A percentile compares a stretch with the other conserved stretches of the same genome.
phyloP scores from a whole-genome alignment of 2,113 vertebrate genomes.

The Corythoichthys intestinalis region DNA sequence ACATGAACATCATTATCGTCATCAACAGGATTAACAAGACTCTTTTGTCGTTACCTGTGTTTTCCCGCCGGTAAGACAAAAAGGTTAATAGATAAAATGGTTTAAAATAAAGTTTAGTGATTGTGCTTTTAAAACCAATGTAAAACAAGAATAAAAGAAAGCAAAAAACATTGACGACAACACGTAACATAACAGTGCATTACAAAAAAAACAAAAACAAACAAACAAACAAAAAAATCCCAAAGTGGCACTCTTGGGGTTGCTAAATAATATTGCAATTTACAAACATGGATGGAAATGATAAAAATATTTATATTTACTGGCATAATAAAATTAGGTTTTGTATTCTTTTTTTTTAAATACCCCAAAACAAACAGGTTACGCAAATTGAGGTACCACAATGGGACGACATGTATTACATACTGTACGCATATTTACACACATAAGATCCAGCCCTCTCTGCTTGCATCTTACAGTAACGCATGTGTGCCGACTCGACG shows the following conservation, averaged over 20 bases:
- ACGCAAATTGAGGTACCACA: constrained; percentile 89
- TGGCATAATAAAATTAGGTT: constrained; percentile 75
- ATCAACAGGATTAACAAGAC: constrained; percentile 85
- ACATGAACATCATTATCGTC: constrained; percentile 64
- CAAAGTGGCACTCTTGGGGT: constrained; percentile 90
- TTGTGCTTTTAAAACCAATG: constrained; percentile 99
- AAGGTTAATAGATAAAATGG: constrained; percentile 99
- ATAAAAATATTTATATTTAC: constrained; percentile 76
- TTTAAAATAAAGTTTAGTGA: constrained; percentile 99
- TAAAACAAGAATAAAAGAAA: constrained; percentile 74
- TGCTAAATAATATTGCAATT: constrained; percentile 87
- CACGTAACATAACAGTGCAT: constrained; percentile 95
- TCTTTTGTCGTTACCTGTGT: constrained; percentile 79
- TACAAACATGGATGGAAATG: constrained; percentile 80
- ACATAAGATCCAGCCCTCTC: constrained; percentile 69
- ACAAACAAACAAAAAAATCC: constrained; percentile 73
- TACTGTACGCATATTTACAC: constrained; percentile 85
- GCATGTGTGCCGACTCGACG: constrained; percentile 54
- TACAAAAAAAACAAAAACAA: constrained; percentile 78
- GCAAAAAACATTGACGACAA: constrained; percentile 61
- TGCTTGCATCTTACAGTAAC: constrained; percentile 78
- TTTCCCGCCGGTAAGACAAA: constrained; percentile 89
- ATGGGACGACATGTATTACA: constrained; percentile 73
- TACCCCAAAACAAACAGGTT: constrained; percentile 39
- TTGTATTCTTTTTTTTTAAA: constrained; percentile 57